A percentile compares a stretch with the other conserved stretches of the same genome.
Conservation (phyloP, 2,888 invertebrate species). For the Dasysyrphus tricinctus region DNA sequence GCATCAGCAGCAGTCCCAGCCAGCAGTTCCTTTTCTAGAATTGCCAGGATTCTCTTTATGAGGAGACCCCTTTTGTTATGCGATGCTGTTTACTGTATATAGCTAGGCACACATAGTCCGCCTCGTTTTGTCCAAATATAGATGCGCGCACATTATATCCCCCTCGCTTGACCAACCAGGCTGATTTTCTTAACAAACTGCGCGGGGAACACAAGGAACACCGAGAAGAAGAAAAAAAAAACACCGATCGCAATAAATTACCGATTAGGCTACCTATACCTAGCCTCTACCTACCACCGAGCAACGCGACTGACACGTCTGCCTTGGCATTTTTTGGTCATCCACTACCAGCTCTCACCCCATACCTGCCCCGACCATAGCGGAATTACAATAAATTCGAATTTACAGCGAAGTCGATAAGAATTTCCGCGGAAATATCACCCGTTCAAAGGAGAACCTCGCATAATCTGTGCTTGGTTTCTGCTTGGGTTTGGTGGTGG, state of each 20-base stretch:
- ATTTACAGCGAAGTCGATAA: conserved; percentile 70
- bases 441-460: not conserved
- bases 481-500: not conserved
- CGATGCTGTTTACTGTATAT: conserved; percentile 21
- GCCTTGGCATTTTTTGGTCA: conserved; percentile 43
- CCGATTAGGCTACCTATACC: conserved; percentile 80
- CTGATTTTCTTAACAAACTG: not conserved
- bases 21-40: conserved; percentile 70
- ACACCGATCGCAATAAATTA: conserved; percentile 81
- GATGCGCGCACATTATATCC: conserved; percentile 44
- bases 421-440: conserved; percentile 68
- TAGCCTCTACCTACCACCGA: conserved; percentile 32
- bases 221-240: conserved; percentile 28
- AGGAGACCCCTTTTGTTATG: conserved; percentile 24
- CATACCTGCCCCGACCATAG: not conserved
- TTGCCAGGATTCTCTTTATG: conserved; percentile 59
- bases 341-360: not conserved
- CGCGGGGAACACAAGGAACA: no score
- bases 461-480: not conserved
- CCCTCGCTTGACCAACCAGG: conserved; percentile 45
- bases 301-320: conserved; percentile 13
- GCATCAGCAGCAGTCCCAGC: not conserved
- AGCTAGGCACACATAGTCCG: conserved; percentile 37
- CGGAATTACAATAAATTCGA: conserved; percentile 72
- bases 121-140: conserved; percentile 54